These are phyloP conservation scores for Xestoiulus laeticollis DNA, from an alignment of 2,888 invertebrate genomes.

Conservation along the genomic window DNA sequence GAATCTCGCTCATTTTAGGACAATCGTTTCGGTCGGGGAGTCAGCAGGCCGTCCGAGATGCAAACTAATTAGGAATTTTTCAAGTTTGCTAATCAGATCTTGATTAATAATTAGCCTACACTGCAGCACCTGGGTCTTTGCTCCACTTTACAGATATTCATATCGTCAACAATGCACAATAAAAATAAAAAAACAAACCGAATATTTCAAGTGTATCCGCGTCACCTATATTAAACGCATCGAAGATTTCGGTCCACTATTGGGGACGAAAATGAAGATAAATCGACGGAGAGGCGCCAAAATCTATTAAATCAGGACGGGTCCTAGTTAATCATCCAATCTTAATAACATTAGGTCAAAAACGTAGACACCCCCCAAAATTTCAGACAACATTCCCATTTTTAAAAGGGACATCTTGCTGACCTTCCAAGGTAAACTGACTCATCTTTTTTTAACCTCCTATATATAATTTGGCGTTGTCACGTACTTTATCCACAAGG, in stretches of 20 bases:
- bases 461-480: too few species aligned
- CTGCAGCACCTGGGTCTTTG: background rate
- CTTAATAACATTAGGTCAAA: background rate
- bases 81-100: constrained; percentile 12
- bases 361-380: too few species aligned
- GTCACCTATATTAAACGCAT: constrained; percentile 26
- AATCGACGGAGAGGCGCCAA: background rate
- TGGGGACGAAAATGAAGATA: background rate
- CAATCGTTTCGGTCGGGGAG: background rate
- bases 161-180: background rate
- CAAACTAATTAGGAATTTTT: background rate
- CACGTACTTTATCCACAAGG: too few species aligned
- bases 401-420: background rate
- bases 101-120: constrained; percentile 7
- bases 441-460: too few species aligned
- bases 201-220: constrained; percentile 12
- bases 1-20: background rate
- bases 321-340: background rate
- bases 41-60: background rate
- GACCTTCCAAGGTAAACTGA: too few species aligned
- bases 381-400: background rate
- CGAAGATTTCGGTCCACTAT: background rate
- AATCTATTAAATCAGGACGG: background rate
- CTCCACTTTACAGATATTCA: background rate
- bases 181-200: background rate